Evolutionary conservation across 2,113 vertebrate genomes (phyloP).

Genomic region (Struthio camelus): DNA sequence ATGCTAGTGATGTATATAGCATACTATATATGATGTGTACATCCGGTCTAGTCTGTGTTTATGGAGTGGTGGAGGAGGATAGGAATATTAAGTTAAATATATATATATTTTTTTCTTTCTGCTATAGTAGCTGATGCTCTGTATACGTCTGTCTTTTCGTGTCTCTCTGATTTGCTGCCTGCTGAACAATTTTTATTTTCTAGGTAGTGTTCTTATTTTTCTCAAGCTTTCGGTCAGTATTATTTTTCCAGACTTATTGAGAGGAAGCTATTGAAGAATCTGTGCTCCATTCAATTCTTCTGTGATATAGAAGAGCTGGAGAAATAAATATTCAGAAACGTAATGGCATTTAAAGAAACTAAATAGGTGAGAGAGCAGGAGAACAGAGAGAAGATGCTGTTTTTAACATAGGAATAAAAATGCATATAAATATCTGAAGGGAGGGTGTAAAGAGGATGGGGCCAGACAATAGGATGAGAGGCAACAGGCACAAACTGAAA

Average conservation of each 20-base stretch:
- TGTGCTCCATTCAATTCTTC: neutral
- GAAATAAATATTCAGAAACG: neutral
- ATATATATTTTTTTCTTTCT: too few species aligned
- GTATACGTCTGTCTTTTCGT: neutral
- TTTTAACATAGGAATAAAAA: neutral
- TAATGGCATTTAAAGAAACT: neutral
- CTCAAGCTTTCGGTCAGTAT: neutral
- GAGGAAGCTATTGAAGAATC: neutral
- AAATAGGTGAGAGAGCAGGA: neutral
- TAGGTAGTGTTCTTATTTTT: neutral
- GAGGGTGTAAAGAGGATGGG: too few species aligned
- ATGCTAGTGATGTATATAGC: neutral
- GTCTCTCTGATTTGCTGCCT: neutral
- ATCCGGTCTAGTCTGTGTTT: neutral
- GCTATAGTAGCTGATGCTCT: too few species aligned
- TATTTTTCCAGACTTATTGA: neutral
- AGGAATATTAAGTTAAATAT: neutral
- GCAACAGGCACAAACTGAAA: too few species aligned
- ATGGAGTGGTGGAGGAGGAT: neutral
- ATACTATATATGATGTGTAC: neutral
- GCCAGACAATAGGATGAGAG: too few species aligned
- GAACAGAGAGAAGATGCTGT: neutral
- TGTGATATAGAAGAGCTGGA: neutral
- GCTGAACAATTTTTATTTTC: neutral
- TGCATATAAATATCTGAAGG: too few species aligned